These are phyloP conservation scores for Ficedula albicollis DNA, from an alignment of 2,797 vertebrate species.

Conservation along the genomic window DNA sequence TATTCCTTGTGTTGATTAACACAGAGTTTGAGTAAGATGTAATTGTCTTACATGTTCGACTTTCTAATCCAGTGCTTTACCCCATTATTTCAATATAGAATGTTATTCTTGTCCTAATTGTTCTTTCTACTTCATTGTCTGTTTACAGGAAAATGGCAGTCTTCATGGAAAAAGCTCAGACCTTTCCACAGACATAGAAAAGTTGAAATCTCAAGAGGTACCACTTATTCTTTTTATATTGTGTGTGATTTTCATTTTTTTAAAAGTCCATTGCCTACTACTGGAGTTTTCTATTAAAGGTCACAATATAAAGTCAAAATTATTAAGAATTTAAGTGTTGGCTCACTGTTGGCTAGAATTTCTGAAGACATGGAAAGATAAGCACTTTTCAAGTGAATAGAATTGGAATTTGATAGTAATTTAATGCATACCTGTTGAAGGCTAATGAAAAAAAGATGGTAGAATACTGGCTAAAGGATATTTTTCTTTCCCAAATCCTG, in stretches of 20 bases:
- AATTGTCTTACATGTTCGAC: neutral
- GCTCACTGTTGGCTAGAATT: neutral
- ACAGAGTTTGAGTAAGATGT: neutral
- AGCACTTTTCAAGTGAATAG: neutral
- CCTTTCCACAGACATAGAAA: constrained; percentile 66
- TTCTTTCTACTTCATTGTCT: neutral
- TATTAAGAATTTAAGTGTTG: neutral
- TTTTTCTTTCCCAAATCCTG: neutral
- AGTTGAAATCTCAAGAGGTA: constrained; percentile 74
- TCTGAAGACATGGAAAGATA: neutral
- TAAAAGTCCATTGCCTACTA: accelerated
- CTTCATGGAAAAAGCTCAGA: constrained; percentile 72
- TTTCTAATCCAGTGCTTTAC: neutral
- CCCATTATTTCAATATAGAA: neutral
- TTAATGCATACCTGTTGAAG: neutral
- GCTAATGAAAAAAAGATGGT: neutral
- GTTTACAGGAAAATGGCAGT: constrained; percentile 66
- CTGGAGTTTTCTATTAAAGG: neutral
- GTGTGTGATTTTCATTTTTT: neutral
- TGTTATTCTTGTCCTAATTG: neutral
- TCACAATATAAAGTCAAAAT: neutral
- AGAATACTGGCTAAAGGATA: neutral
- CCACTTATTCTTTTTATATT: neutral
- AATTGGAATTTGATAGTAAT: neutral
- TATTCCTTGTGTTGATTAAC: neutral